Conservation (phyloP, 92 coral and sea anemone genomes). For the Bergia sp. region DNA sequence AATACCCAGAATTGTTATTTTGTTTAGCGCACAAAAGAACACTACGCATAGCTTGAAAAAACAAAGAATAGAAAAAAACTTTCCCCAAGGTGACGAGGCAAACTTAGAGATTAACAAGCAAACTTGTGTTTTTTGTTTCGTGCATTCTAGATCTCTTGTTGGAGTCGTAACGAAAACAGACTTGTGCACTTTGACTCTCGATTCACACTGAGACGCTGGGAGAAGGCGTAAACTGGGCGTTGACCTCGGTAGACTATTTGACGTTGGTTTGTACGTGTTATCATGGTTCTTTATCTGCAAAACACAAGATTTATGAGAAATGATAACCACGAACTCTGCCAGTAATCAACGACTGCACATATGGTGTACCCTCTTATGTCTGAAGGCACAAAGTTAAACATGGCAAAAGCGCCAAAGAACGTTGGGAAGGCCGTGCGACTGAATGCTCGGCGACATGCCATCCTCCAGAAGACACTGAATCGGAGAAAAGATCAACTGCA, state of each 20-base stretch:
- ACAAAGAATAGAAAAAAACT: not conserved
- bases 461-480: conserved; percentile 28
- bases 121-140: not conserved
- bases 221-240: not conserved
- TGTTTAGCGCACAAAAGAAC: too few species aligned
- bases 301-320: conserved; percentile 3
- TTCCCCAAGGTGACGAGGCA: not conserved
- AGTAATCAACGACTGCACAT: conserved; percentile 33
- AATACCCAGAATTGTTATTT: too few species aligned
- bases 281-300: not conserved
- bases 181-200: not conserved
- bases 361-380: conserved; percentile 32
- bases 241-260: not conserved
- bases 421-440: conserved; percentile 11
- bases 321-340: conserved; percentile 36
- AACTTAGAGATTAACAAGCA: not conserved
- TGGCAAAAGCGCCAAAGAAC: conserved; percentile 36
- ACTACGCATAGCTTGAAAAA: not conserved
- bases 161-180: not conserved
- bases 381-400: conserved; percentile 15
- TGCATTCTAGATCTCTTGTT: not conserved
- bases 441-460: conserved; percentile 12
- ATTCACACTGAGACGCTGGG: not conserved
- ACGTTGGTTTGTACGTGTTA: not conserved
- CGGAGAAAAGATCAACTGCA: not conserved